Evolutionary conservation across 2,113 vertebrate species (phyloP).

Genomic region (Muntiacus muntjak): DNA sequence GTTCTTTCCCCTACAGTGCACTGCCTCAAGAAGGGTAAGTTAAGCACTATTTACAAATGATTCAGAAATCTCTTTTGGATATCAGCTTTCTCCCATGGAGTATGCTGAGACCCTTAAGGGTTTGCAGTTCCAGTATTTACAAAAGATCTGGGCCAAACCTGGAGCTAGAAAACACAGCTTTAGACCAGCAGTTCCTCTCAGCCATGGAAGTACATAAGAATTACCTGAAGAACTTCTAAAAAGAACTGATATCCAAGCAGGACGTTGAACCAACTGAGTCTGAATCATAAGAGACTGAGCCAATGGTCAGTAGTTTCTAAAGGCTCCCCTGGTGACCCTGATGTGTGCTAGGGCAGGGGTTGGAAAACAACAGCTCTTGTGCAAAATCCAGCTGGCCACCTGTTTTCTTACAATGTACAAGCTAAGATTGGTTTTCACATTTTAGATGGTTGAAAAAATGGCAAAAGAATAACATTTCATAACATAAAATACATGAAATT

Average conservation of each 20-base stretch:
- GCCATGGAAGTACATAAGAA: neutral
- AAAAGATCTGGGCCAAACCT: constrained; percentile 5
- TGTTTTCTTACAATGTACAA: neutral
- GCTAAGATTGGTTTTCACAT: neutral
- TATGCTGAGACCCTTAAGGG: neutral
- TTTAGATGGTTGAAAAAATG: neutral
- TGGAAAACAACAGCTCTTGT: neutral
- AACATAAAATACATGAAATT: constrained; percentile 34
- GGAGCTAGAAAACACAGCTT: neutral
- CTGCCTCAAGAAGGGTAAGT: neutral
- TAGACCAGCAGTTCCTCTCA: neutral
- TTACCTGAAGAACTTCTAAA: neutral
- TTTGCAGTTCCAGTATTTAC: neutral
- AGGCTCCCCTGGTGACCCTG: neutral
- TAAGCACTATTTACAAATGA: neutral
- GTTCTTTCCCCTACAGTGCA: neutral
- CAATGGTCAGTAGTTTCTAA: neutral
- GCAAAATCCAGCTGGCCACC: neutral
- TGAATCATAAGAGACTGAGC: neutral
- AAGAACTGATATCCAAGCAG: neutral
- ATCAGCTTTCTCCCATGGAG: neutral
- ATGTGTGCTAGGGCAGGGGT: neutral
- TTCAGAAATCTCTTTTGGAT: constrained; percentile 14
- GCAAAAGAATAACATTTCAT: neutral
- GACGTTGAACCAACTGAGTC: neutral